Conservation (phyloP, 1,140 invertebrate genomes). For the Bombyx mori region DNA sequence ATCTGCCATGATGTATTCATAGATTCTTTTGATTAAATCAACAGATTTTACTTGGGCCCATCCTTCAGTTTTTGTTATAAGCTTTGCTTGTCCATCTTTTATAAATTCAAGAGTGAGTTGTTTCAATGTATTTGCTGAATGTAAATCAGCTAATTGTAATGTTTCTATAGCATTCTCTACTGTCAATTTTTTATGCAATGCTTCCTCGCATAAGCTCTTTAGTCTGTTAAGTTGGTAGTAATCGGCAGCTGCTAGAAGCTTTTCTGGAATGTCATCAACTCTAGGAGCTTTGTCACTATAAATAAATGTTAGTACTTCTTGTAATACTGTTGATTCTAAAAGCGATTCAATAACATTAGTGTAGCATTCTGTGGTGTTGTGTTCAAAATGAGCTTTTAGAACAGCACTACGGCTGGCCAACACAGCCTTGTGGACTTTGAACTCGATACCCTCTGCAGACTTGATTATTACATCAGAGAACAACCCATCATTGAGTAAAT, state of each 20-base stretch:
- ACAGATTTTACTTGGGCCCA: constrained; percentile 55
- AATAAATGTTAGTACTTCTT: constrained; percentile 77
- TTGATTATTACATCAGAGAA: constrained; percentile 61
- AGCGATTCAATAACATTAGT: constrained; percentile 72
- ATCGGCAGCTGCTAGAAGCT: constrained; percentile 61
- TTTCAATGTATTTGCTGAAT: constrained; percentile 49
- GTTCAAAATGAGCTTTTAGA: constrained; percentile 80
- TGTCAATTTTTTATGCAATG: constrained; percentile 55
- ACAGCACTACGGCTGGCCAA: constrained; percentile 73
- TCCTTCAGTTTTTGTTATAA: constrained; percentile 56
- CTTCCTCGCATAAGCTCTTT: constrained; percentile 58
- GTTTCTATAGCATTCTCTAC: constrained; percentile 62
- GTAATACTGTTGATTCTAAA: constrained; percentile 75
- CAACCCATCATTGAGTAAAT: constrained; percentile 44
- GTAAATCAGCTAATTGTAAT: constrained; percentile 51
- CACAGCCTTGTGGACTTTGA: constrained; percentile 58
- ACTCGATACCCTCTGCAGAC: constrained; percentile 47
- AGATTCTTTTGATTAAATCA: constrained; percentile 57
- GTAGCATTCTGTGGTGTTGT: constrained; percentile 77
- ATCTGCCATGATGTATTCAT: constrained; percentile 59
- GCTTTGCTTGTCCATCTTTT: constrained; percentile 56
- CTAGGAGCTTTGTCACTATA: constrained; percentile 78
- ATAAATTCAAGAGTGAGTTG: constrained; percentile 56
- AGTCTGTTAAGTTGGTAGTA: constrained; percentile 58
- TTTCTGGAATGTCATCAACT: constrained; percentile 61